Evolutionary conservation across 2,888 invertebrate species (phyloP).

Genomic region (Parnassius mnemosyne): DNA sequence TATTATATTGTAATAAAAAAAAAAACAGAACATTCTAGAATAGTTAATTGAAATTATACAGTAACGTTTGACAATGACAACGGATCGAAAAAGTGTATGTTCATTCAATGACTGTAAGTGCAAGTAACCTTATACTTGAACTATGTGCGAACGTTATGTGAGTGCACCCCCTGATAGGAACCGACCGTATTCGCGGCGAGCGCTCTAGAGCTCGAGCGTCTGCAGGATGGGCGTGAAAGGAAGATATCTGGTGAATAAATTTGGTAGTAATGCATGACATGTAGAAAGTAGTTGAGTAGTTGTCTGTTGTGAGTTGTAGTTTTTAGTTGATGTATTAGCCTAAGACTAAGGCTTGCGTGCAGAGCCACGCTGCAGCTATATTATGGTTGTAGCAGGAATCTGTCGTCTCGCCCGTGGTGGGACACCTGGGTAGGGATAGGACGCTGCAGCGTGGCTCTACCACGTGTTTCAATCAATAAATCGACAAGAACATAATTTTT

Average conservation of each 20-base stretch:
- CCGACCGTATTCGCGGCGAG: not conserved
- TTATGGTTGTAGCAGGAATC: too few relatives aligned
- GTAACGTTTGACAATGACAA: too few relatives aligned
- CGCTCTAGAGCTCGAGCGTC: not conserved
- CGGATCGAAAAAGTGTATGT: not conserved
- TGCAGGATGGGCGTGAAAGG: conserved; percentile 22
- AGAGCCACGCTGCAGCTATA: too few relatives aligned
- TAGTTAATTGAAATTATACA: too few relatives aligned
- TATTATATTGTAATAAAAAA: too few relatives aligned
- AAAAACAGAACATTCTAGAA: too few relatives aligned
- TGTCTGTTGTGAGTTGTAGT: not conserved
- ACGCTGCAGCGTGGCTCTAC: too few relatives aligned
- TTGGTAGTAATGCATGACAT: conserved; percentile 4
- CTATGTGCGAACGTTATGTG: not conserved
- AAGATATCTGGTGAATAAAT: conserved; percentile 24
- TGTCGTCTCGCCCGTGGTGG: too few relatives aligned
- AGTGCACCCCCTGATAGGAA: not conserved
- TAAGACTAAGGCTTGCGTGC: not conserved
- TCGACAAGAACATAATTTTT: not conserved
- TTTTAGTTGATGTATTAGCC: not conserved
- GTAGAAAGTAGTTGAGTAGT: not conserved
- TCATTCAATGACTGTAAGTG: not conserved
- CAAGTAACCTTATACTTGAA: not conserved
- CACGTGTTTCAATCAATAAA: too few relatives aligned
- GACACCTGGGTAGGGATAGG: too few relatives aligned